A percentile compares a stretch with the other conserved stretches of the same genome.
Conservation (phyloP, 2,797 vertebrate species). For the Telmatherina bonti region DNA sequence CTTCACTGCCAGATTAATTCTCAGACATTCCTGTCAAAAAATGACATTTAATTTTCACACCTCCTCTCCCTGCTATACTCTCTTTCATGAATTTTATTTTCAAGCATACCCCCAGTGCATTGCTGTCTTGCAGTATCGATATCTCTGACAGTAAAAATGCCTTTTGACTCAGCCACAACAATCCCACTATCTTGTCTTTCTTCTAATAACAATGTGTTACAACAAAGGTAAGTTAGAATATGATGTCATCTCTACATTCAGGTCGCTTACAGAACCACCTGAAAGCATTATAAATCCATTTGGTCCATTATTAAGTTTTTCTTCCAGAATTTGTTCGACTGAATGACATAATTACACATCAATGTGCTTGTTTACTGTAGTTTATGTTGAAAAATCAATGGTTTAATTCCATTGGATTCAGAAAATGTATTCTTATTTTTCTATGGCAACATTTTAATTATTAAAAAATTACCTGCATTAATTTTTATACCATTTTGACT, state of each 20-base stretch:
- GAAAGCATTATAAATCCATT: background rate
- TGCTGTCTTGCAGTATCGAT: constrained; percentile 74
- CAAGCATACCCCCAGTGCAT: constrained; percentile 63
- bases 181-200: constrained; percentile 63
- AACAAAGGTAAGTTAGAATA: constrained; percentile 55
- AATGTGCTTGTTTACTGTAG: background rate
- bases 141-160: constrained; percentile 71
- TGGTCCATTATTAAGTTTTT: background rate
- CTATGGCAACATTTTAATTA: background rate
- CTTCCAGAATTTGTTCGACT: background rate
- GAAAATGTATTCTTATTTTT: background rate
- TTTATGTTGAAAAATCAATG: background rate
- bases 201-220: constrained; percentile 49
- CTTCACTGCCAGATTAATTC: constrained; percentile 83
- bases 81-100: constrained; percentile 73
- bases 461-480: background rate
- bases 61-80: constrained; percentile 75
- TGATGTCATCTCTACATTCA: constrained; percentile 40
- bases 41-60: constrained; percentile 86
- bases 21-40: constrained; percentile 81
- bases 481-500: background rate
- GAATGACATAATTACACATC: background rate
- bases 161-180: constrained; percentile 65
- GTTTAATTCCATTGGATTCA: background rate
- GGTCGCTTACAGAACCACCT: constrained; percentile 2